Evolutionary conservation across 2,888 invertebrate genomes (phyloP).

Genomic region (Nycteola revayana): DNA sequence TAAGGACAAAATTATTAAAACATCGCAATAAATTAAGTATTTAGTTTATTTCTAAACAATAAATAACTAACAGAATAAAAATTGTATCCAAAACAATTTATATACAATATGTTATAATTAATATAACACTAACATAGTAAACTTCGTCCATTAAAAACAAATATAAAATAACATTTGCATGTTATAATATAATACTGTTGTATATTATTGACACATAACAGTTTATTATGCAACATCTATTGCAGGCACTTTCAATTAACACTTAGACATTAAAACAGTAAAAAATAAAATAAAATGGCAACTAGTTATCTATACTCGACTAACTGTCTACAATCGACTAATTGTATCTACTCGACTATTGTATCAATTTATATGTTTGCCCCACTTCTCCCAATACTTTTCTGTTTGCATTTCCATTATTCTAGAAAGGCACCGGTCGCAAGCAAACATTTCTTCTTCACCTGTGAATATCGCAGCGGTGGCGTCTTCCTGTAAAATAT

Average conservation of each 20-base stretch:
- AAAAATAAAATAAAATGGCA: not conserved
- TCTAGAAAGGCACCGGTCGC: constrained; percentile 95
- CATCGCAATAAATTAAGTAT: not conserved
- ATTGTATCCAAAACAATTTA: constrained; percentile 10
- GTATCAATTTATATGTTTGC: constrained; percentile 62
- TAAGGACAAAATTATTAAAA: too few species aligned
- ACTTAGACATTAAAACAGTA: constrained; percentile 8
- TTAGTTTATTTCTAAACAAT: constrained; percentile 29
- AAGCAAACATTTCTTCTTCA: constrained; percentile 98
- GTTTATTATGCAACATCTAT: constrained; percentile 11
- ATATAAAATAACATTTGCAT: constrained; percentile 22
- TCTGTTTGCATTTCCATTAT: constrained; percentile 97
- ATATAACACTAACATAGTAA: constrained; percentile 23
- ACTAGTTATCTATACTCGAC: too few species aligned
- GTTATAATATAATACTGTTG: constrained; percentile 26
- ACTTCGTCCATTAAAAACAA: constrained; percentile 16
- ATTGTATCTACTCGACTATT: too few species aligned
- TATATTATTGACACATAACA: constrained; percentile 8
- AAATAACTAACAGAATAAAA: constrained; percentile 40
- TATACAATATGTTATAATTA: constrained; percentile 22
- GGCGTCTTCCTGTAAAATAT: constrained; percentile 85
- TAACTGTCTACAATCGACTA: too few species aligned
- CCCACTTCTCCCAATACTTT: constrained; percentile 95
- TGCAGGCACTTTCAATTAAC: constrained; percentile 25
- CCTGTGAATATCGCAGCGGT: constrained; percentile 97